Conservation (phyloP, 1,140 invertebrate species). For the Drosophila sp. region DNA sequence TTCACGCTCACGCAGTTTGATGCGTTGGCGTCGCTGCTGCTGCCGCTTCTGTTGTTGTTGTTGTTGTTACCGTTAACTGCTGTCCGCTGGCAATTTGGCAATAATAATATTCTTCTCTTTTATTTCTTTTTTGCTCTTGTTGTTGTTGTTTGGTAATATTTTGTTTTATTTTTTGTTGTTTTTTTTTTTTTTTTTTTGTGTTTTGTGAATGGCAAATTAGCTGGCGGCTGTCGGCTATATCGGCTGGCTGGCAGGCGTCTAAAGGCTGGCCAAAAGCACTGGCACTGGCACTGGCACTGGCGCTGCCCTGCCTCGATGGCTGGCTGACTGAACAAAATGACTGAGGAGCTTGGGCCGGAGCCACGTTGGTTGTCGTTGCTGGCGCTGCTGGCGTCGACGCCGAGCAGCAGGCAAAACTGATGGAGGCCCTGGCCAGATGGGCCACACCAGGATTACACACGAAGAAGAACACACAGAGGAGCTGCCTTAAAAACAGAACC, state of each 20-base stretch:
- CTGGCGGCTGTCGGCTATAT: conserved; percentile 24
- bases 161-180: conserved; percentile 23
- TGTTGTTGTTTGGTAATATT: conserved; percentile 16
- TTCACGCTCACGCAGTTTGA: conserved; percentile 38
- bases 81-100: conserved; percentile 41
- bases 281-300: conserved; percentile 19
- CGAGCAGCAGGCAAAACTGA: not conserved
- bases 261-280: conserved; percentile 14
- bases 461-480: conserved; percentile 12
- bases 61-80: conserved; percentile 25
- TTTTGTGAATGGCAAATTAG: conserved; percentile 62
- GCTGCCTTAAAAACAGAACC: conserved; percentile 20
- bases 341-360: conserved; percentile 9
- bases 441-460: conserved; percentile 7
- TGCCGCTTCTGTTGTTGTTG: conserved; percentile 33
- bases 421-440: not conserved
- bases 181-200: conserved; percentile 20
- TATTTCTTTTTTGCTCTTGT: conserved; percentile 30
- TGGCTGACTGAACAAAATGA: conserved; percentile 34
- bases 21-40: conserved; percentile 17
- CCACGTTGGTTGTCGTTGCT: conserved; percentile 13
- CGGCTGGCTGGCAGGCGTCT: conserved; percentile 41
- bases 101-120: conserved; percentile 42
- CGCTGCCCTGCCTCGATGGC: conserved; percentile 40
- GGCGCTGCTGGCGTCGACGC: conserved; percentile 31